Percentiles rank a stretch among this genome's conserved stretches.
Evolutionary conservation across 1,140 invertebrate species (phyloP).

Genomic region (Neuroterus valhalla): DNA sequence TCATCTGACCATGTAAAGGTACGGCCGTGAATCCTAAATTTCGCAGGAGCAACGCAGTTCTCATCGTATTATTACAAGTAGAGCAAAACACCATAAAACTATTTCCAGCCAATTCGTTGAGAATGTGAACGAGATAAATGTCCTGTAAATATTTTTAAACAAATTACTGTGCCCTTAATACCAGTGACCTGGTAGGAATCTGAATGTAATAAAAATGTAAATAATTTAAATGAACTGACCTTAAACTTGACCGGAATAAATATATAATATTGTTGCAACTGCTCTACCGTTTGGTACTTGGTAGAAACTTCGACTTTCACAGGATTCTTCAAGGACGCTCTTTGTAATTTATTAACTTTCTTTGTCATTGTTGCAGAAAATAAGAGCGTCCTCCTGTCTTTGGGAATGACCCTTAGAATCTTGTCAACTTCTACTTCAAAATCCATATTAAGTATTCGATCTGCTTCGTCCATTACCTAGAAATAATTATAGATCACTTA

Average conservation of each 20-base stretch:
- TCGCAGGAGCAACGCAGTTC: constrained; percentile 90
- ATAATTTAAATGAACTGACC: constrained; percentile 70
- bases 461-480: constrained; percentile 95
- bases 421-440: constrained; percentile 98
- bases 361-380: constrained; percentile 99
- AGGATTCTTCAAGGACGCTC: constrained; percentile 94
- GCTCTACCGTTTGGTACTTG: constrained; percentile 98
- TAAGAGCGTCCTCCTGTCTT: constrained; percentile 90
- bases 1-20: constrained; percentile 98
- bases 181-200: too few species aligned
- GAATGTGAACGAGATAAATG: constrained; percentile 95
- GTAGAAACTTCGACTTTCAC: constrained; percentile 97
- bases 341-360: constrained; percentile 96
- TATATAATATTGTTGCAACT: constrained; percentile 95
- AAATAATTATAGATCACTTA: constrained; percentile 30
- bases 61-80: constrained; percentile 94
- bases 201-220: too few species aligned
- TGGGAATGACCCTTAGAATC: constrained; percentile 93
- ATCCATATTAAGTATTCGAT: constrained; percentile 96
- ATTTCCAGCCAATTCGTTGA: constrained; percentile 97
- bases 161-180: not conserved
- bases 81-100: constrained; percentile 98
- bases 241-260: constrained; percentile 98
- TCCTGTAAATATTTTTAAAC: constrained; percentile 79
- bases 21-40: constrained; percentile 93